These are phyloP conservation scores for Forbesichthys papilliferus DNA, from an alignment of 2,113 vertebrate genomes.

Conservation along the genomic window DNA sequence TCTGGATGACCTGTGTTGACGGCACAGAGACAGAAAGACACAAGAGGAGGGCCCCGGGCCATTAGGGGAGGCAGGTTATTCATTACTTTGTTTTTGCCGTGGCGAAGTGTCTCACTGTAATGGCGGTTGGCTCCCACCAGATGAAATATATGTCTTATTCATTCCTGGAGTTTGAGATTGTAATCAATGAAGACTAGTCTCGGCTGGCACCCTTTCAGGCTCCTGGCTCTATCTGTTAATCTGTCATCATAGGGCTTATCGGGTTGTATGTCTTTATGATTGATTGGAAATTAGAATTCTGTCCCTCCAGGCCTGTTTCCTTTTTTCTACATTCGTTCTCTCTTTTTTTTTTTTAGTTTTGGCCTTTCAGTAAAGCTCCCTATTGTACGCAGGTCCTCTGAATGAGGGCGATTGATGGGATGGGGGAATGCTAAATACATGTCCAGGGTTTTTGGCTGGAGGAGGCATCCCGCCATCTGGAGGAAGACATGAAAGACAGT, in stretches of 20 bases:
- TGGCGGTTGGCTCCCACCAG: constrained; percentile 50
- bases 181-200: constrained; percentile 70
- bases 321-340: constrained; percentile 22
- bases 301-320: constrained; percentile 46
- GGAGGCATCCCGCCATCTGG: constrained; percentile 72
- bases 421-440: constrained; percentile 69
- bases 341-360: neutral
- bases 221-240: constrained; percentile 69
- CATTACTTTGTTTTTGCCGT: constrained; percentile 55
- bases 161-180: constrained; percentile 63
- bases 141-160: constrained; percentile 69
- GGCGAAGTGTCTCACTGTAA: constrained; percentile 41
- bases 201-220: constrained; percentile 59
- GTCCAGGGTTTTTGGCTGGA: constrained; percentile 65
- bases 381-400: constrained; percentile 50
- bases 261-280: constrained; percentile 70
- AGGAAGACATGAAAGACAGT: constrained; percentile 72
- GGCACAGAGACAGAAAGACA: constrained; percentile 50
- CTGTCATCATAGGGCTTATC: constrained; percentile 70
- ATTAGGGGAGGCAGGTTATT: constrained; percentile 48
- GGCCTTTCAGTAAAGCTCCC: constrained; percentile 51
- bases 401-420: constrained; percentile 70
- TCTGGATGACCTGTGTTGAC: constrained; percentile 89
- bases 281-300: constrained; percentile 72
- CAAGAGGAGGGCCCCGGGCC: constrained; percentile 28